Percentiles rank a stretch among this genome's conserved stretches.
phyloP scores from a whole-genome alignment of 1,140 invertebrate species.

The Bombus pascuorum region DNA sequence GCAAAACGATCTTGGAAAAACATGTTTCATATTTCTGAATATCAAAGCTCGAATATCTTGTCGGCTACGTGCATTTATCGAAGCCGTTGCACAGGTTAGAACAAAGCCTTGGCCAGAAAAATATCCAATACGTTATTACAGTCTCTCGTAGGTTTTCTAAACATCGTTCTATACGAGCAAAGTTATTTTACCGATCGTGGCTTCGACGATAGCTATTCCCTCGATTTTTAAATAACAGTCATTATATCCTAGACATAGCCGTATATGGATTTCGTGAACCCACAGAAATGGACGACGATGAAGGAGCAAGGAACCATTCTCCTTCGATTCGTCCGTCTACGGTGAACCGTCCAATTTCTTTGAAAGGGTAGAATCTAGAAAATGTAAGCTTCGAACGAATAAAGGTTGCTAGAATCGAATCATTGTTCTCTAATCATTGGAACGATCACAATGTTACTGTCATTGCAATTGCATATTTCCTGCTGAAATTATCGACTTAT shows the following conservation, averaged over 20 bases:
- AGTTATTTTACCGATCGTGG: slow-evolving; percentile 44
- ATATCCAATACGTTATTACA: slow-evolving; percentile 37
- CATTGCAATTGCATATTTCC: neutral
- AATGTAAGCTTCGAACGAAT: slow-evolving; percentile 19
- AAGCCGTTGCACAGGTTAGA: slow-evolving; percentile 21
- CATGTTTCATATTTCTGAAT: neutral
- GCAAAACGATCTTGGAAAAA: no score
- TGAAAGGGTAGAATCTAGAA: slow-evolving; percentile 27
- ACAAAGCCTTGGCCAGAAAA: neutral
- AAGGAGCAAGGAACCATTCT: neutral
- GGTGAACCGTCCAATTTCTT: slow-evolving; percentile 37
- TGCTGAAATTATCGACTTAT: neutral
- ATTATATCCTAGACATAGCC: slow-evolving; percentile 51
- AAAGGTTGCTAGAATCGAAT: neutral
- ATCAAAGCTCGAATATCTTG: slow-evolving; percentile 1
- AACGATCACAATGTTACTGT: neutral
- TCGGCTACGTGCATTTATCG: slow-evolving; percentile 46
- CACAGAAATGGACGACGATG: slow-evolving; percentile 11
- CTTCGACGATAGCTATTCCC: slow-evolving; percentile 37
- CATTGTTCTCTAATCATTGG: no score
- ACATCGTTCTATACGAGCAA: slow-evolving; percentile 42
- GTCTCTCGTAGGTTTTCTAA: slow-evolving; percentile 10
- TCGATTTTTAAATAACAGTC: slow-evolving; percentile 64
- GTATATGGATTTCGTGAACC: slow-evolving; percentile 7
- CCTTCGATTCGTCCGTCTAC: slow-evolving; percentile 38